Conservation (phyloP, 2,888 invertebrate species). For the Phymatocera aterrima region DNA sequence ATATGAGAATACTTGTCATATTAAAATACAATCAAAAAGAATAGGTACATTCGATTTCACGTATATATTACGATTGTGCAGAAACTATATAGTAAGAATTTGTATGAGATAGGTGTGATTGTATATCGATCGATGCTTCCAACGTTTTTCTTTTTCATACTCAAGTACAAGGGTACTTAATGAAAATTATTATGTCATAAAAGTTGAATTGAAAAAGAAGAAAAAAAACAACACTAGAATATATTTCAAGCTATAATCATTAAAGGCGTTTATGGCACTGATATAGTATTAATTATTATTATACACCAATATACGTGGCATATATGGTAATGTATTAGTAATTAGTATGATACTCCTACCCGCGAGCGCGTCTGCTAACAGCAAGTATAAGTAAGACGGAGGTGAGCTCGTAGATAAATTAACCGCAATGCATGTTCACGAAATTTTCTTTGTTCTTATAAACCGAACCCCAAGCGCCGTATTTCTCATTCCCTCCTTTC, state of each 20-base stretch:
- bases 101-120: too few relatives aligned
- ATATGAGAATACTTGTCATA: not conserved
- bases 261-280: too few relatives aligned
- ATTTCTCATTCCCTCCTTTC: conserved; percentile 66
- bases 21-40: not conserved
- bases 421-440: conserved; percentile 83
- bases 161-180: not conserved
- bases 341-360: conserved; percentile 12
- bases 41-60: not conserved
- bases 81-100: not conserved
- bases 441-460: conserved; percentile 87
- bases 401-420: conserved; percentile 54
- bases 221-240: too few relatives aligned
- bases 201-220: not conserved
- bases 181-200: not conserved
- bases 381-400: not conserved
- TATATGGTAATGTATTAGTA: too few relatives aligned
- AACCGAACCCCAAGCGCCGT: conserved; percentile 84
- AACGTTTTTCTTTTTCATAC: conserved; percentile 9
- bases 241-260: not conserved
- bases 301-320: too few relatives aligned
- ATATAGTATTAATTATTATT: not conserved
- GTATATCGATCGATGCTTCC: conserved; percentile 25
- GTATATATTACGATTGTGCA: not conserved
- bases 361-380: conserved; percentile 21